Conservation (phyloP, 2,888 invertebrate species). For the Caenorhabditis plicata region DNA sequence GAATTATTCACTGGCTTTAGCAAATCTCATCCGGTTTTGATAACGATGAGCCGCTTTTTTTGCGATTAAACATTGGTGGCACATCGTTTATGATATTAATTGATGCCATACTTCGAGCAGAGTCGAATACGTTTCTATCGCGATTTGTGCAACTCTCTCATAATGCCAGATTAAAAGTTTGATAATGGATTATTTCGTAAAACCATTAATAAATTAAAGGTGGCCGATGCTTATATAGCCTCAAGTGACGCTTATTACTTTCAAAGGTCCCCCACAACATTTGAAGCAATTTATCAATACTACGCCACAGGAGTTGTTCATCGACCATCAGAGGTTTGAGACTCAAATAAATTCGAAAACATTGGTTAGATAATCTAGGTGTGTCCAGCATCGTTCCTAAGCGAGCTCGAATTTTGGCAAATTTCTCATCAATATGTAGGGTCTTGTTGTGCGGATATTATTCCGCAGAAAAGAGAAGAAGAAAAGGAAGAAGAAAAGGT, state of each 20-base stretch:
- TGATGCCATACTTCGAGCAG: conserved; percentile 60
- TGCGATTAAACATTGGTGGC: conserved; percentile 64
- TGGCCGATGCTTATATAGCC: conserved; percentile 61
- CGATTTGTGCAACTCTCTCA: conserved; percentile 63
- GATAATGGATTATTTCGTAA: conserved; percentile 4
- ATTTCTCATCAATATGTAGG: conserved; percentile 59
- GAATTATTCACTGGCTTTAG: conserved; percentile 25
- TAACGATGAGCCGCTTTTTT: conserved; percentile 51
- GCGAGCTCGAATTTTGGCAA: conserved; percentile 64
- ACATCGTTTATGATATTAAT: conserved; percentile 53
- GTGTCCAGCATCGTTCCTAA: conserved; percentile 60
- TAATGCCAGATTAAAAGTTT: conserved; percentile 53
- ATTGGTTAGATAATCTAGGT: conserved; percentile 21
- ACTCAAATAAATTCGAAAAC: background rate
- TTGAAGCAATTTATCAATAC: conserved; percentile 62
- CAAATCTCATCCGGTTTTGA: conserved; percentile 33
- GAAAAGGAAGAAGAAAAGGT: conserved; percentile 61
- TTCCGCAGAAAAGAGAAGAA: conserved; percentile 53
- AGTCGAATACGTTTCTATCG: conserved; percentile 57
- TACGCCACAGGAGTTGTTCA: conserved; percentile 64
- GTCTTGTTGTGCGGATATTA: conserved; percentile 61
- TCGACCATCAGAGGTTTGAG: conserved; percentile 56
- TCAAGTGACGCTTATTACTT: conserved; percentile 63
- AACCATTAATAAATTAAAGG: conserved; percentile 30
- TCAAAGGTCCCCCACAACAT: conserved; percentile 59